A percentile compares a stretch with the other conserved stretches of the same genome.
phyloP scores from a whole-genome alignment of 2,888 invertebrate species.

The Copidosoma aretas region DNA sequence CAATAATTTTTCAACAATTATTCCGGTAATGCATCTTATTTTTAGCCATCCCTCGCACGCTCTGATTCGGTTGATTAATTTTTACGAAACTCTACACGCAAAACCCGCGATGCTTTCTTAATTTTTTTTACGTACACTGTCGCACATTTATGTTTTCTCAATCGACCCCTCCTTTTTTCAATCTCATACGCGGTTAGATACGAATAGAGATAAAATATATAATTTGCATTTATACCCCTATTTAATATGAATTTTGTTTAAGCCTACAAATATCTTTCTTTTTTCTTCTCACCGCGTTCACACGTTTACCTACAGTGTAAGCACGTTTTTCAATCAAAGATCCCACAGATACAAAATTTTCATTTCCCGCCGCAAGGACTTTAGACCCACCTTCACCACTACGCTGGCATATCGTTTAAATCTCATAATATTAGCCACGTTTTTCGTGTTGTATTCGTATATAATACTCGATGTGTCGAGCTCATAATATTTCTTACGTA shows the following conservation, averaged over 20 bases:
- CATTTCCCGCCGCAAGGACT: constrained; percentile 10
- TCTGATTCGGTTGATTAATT: constrained; percentile 26
- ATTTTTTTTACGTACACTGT: constrained; percentile 31
- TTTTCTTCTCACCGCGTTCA: constrained; percentile 38
- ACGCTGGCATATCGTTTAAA: constrained; percentile 12
- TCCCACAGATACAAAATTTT: constrained; percentile 45
- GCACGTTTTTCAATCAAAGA: constrained; percentile 43
- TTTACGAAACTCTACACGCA: constrained; percentile 49
- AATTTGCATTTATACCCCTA: constrained; percentile 49
- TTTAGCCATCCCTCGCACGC: constrained; percentile 7
- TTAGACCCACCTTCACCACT: background rate
- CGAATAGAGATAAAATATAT: constrained; percentile 61
- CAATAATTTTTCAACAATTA: constrained; percentile 4
- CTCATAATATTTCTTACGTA: constrained; percentile 2
- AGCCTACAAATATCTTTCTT: constrained; percentile 44
- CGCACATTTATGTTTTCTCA: constrained; percentile 22
- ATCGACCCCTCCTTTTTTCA: constrained; percentile 28
- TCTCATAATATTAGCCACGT: too few relatives aligned
- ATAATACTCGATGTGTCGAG: constrained; percentile 15
- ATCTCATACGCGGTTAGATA: constrained; percentile 51
- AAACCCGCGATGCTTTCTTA: constrained; percentile 48
- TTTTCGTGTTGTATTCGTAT: background rate
- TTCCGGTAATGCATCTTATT: constrained; percentile 22
- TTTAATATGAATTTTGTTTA: constrained; percentile 38
- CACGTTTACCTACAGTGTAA: constrained; percentile 42